Evolutionary conservation across 2,888 invertebrate species (phyloP).

Genomic region (Julus scanicus): DNA sequence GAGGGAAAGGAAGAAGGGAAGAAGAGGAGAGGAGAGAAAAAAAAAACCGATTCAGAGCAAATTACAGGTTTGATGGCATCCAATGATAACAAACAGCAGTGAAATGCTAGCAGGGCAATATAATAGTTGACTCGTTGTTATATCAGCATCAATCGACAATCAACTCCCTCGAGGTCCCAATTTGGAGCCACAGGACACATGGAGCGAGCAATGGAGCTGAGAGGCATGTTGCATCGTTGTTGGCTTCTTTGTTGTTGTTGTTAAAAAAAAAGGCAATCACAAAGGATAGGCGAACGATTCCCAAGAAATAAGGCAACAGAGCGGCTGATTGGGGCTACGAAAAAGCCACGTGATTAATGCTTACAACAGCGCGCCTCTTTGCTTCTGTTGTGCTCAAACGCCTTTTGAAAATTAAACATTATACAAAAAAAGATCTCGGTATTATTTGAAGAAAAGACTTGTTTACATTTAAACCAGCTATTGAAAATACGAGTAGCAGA

Average conservation of each 20-base stretch:
- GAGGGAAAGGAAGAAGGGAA: background rate
- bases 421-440: background rate
- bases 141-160: background rate
- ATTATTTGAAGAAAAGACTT: background rate
- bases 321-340: background rate
- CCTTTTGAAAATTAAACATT: background rate
- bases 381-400: background rate
- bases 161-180: background rate
- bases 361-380: background rate
- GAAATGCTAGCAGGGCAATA: background rate
- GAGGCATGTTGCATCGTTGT: background rate
- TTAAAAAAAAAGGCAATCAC: slow-evolving; percentile 7
- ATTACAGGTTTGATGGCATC: background rate
- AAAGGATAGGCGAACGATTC: background rate
- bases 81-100: slow-evolving; percentile 3
- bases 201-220: background rate
- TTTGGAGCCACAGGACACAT: background rate
- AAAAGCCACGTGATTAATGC: background rate
- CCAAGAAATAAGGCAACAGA: background rate
- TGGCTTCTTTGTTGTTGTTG: background rate
- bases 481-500: no score
- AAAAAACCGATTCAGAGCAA: slow-evolving; percentile 3
- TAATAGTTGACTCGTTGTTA: slow-evolving; percentile 5
- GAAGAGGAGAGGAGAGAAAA: background rate
- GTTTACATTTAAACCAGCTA: background rate